Evolutionary conservation across 2,797 vertebrate species (phyloP).

Genomic region (Emydoidea blandingii): DNA sequence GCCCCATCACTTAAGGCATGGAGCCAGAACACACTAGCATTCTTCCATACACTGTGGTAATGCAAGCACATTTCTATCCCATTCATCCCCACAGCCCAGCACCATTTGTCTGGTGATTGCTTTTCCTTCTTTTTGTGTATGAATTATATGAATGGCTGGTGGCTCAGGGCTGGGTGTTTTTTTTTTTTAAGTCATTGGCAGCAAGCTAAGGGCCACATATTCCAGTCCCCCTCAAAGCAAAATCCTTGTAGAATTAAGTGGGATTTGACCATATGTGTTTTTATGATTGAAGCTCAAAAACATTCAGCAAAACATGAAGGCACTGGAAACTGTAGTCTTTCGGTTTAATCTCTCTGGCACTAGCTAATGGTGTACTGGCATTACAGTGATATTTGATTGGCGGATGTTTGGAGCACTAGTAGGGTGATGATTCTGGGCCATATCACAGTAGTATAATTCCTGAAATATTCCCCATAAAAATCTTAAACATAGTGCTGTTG

Average conservation of each 20-base stretch:
- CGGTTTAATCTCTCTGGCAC: neutral
- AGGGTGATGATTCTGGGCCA: neutral
- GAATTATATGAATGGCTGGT: neutral
- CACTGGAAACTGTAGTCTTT: neutral
- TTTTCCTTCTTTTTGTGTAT: neutral
- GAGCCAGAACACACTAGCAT: neutral
- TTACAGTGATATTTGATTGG: neutral
- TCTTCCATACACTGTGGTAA: neutral
- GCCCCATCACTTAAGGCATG: neutral
- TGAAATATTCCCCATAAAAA: neutral
- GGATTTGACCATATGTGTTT: neutral
- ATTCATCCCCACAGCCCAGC: rapidly evolving
- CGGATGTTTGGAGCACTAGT: neutral
- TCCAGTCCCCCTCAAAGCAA: neutral
- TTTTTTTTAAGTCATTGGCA: neutral
- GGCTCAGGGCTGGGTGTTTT: neutral
- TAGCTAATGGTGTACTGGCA: neutral
- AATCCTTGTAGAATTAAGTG: neutral
- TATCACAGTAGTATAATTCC: no score
- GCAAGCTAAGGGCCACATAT: neutral
- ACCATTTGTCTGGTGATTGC: neutral
- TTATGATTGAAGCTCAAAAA: neutral
- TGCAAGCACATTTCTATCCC: neutral
- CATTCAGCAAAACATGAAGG: neutral
- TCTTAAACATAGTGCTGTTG: neutral